Base-by-base conservation (phyloP, 2,113 vertebrate genomes). In the Epinephelus moara region DNA sequence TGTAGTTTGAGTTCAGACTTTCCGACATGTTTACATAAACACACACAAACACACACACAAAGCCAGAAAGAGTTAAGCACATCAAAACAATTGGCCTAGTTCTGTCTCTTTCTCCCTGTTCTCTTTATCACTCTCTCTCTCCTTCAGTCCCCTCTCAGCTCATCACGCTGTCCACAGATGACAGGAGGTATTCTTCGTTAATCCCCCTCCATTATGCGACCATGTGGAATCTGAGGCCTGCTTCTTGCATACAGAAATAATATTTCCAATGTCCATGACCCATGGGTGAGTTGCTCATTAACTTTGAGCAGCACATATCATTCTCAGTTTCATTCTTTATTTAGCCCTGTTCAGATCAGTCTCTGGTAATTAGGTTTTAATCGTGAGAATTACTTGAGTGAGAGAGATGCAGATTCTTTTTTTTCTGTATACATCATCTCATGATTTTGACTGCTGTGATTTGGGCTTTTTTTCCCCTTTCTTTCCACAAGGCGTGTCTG, bases 181-280 rank as follows among this genome's bases (percentile, higher is more conserved):
- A 94, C 94, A 92, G 92, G 90, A 91, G 85, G 92, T 92, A 89
- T 95, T 94, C 93, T 92, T 86, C 47, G 23, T 68, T 93, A 93
- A 93, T 91, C 92, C 91, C 79, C 84, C 66, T 81, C 82, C 77
- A 87, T 94, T 94, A 95, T 93, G 89, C 79, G 53, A 84, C 75
- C 85, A 78, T 91, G 83, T 85, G 73, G 82, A 91, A 78, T 89
- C 75, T 77, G 75, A 87, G 60, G 72, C 79, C 53, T 17, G 49
- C 75, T 88, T 78, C 77, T 88, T 86, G 80, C 82, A 81, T 82
- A 75, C 78, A 88, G 68, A 93, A 89, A 91, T 93, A 15, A 88
- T 90, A 90, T 87, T 88, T 93, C 61, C 89, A 86, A 60, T 93
- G 89, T 90, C 74, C 78, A 55, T 92, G 93, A 94, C 90, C 92